Conservation (phyloP, 30 jellyfish, hydroid and myxozoan genomes). For the Calvadosia cruxmelitensis region DNA sequence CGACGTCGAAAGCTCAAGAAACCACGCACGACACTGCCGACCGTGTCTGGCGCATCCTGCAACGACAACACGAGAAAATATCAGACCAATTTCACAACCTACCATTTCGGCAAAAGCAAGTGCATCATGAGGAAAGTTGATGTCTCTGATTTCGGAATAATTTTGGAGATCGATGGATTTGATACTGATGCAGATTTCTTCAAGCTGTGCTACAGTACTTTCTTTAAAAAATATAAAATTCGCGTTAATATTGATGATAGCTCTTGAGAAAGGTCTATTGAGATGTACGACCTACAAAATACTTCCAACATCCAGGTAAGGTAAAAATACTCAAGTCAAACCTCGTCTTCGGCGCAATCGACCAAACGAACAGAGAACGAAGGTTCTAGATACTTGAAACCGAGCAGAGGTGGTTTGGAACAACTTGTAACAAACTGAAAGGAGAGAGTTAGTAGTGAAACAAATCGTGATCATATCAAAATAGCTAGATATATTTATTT, state of each 20-base stretch:
- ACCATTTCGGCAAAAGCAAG: too few species aligned
- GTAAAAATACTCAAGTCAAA: background rate
- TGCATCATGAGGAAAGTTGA: too few species aligned
- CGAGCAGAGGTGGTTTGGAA: slow-evolving; percentile 92
- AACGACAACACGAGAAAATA: slow-evolving; percentile 2
- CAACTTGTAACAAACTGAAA: slow-evolving; percentile 95
- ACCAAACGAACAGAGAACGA: slow-evolving; percentile 79
- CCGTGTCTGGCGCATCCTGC: slow-evolving; percentile 84
- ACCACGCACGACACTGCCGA: slow-evolving; percentile 93
- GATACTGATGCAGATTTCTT: too few species aligned
- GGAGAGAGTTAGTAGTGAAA: background rate
- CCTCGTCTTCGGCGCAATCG: slow-evolving; percentile 91
- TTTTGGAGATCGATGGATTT: too few species aligned
- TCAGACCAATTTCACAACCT: background rate
- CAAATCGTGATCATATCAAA: background rate
- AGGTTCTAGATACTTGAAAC: slow-evolving; percentile 88
- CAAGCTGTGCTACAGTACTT: too few species aligned
- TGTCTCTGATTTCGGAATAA: too few species aligned
- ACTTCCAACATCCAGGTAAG: too few species aligned
- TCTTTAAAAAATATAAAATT: too few species aligned
- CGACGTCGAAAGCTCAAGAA: slow-evolving; percentile 76
- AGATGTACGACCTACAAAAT: too few species aligned
- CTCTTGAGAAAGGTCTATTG: too few species aligned
- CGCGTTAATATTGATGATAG: too few species aligned
- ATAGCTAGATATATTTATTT: too few species aligned